Conservation (phyloP, 2,113 vertebrate species). For the Mustela lutreola region DNA sequence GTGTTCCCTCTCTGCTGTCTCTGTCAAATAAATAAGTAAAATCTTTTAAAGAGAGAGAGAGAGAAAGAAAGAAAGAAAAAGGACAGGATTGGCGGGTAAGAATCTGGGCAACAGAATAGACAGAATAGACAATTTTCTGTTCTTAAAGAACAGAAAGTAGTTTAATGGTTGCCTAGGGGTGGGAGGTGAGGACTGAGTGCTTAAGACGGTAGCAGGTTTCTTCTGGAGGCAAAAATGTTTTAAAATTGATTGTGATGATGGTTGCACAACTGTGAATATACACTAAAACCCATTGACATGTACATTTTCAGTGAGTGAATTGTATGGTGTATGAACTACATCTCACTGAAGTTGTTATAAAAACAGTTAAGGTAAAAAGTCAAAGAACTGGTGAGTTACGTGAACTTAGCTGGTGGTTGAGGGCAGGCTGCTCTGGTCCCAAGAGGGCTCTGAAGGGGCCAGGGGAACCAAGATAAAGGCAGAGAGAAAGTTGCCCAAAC, state of each 20-base stretch:
- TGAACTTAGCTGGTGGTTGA: not conserved
- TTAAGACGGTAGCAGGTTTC: not conserved
- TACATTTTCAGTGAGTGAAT: not conserved
- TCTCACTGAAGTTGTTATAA: not conserved
- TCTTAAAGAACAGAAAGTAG: not conserved
- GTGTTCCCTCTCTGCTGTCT: too few relatives aligned
- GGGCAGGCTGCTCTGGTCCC: not conserved
- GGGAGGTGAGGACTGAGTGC: not conserved
- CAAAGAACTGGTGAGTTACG: not conserved
- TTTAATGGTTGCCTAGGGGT: not conserved
- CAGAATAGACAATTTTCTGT: too few relatives aligned
- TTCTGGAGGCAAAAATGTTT: not conserved
- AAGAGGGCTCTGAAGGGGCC: not conserved
- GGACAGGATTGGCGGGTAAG: not conserved
- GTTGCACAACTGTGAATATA: not conserved
- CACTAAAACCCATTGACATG: not conserved
- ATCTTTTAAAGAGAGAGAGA: too few relatives aligned
- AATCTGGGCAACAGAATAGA: not conserved
- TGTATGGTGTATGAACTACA: not conserved
- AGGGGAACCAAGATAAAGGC: not conserved
- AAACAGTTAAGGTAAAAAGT: not conserved
- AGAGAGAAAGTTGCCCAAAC: not conserved
- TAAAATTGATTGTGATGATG: not conserved
- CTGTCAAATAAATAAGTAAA: too few relatives aligned
- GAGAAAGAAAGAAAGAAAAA: too few relatives aligned